Evolutionary conservation across 2,113 vertebrate species (phyloP), one percentile per base, ranked within the genome.

Genomic region (Dicentrarchus labrax): DNA sequence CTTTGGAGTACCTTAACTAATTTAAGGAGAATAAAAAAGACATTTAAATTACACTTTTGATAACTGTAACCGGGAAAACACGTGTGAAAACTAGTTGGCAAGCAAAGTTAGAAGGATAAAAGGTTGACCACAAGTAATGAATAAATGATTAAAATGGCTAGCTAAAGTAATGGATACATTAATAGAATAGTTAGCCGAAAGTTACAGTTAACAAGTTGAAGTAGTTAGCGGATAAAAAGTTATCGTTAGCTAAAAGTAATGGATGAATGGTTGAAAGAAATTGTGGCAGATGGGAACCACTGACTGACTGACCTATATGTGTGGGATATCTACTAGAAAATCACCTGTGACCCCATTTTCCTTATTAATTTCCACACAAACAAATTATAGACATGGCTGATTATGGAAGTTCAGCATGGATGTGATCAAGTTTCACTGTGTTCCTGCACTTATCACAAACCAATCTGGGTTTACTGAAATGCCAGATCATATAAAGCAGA

Each of bases 401-500:
- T 76, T 71, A 60, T 38, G 53, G 45, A 51, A 67, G 76, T 19
- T 60, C 51, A 77, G 15, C n/a, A 13, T 4, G 67, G 68, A 78
- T 82, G 47, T 72, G 11, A 80, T 83, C 41, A 72, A 56, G 62
- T 80, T 86, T 47, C 38, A 61, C 38, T 43, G 48, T 73, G 67
- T 75, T 85, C 10, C 51, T 78, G 6, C 60, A 78, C 50, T 87
- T 69, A 79, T 72, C 68, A 51, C 16, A 59, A 84, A 85, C 67
- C 70, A 79, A 73, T 89, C 56, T 54, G 24, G 69, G 77, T 86
- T 86, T 76, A 77, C 67, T 82, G 43, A 85, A 71, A 80, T 57
- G 53, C 72, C 24, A 72, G 85, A 82, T 91, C 57, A 64, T 64
- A 61, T 89, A 87, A 87, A 50, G 66, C 62, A 30, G 75, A 69